phyloP scores from a whole-genome alignment of 2,888 invertebrate species.

The Microchrysa polita region DNA sequence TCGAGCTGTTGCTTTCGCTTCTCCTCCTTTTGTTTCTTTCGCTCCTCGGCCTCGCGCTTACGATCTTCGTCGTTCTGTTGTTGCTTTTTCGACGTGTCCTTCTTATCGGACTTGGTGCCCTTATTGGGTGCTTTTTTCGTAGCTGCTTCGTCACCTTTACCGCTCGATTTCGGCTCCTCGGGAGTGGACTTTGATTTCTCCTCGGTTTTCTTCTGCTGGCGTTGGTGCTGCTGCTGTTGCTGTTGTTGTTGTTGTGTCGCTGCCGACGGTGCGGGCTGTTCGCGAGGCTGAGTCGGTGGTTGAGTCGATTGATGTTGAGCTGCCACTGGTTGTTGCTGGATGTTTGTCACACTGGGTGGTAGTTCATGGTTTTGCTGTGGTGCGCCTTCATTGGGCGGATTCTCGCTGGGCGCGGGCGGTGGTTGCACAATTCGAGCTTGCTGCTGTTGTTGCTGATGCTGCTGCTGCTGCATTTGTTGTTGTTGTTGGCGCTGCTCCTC shows the following conservation, averaged over 20 bases:
- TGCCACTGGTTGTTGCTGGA: constrained; percentile 37
- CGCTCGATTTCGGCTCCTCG: neutral
- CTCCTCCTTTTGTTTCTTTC: constrained; percentile 60
- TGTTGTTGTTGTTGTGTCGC: constrained; percentile 33
- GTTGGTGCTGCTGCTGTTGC: constrained; percentile 38
- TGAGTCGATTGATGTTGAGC: constrained; percentile 42
- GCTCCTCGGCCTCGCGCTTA: constrained; percentile 58
- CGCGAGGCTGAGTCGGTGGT: neutral
- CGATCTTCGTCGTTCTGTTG: constrained; percentile 57
- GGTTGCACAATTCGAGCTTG: neutral
- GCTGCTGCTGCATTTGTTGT: constrained; percentile 52
- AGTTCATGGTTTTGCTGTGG: neutral
- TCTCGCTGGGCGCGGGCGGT: no score
- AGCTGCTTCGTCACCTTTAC: constrained; percentile 41
- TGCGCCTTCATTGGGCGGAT: no score
- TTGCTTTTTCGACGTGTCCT: constrained; percentile 37
- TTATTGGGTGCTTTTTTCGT: constrained; percentile 44
- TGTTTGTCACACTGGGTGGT: constrained; percentile 30
- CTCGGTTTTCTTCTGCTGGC: constrained; percentile 29
- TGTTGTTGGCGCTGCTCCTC: constrained; percentile 52
- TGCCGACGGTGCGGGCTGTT: constrained; percentile 19
- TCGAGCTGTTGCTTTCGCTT: constrained; percentile 53
- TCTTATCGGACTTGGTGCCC: constrained; percentile 48
- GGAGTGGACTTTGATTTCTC: neutral
- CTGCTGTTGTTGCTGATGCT: constrained; percentile 40